These are phyloP conservation scores for Timema podura DNA, from an alignment of 2,888 invertebrate species.

Conservation along the genomic window DNA sequence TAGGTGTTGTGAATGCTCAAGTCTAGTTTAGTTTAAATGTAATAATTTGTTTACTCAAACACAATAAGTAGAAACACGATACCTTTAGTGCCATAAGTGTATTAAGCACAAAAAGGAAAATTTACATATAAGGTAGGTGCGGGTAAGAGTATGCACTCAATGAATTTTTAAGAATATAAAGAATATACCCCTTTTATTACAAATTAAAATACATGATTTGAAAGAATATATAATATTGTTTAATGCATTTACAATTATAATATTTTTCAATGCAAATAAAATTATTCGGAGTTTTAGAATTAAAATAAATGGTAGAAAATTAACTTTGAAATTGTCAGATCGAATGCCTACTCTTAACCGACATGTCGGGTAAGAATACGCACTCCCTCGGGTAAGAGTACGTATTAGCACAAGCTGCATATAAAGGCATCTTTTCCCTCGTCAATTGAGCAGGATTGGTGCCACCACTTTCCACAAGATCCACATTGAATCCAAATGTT, in stretches of 20 bases:
- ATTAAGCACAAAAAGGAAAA: too few relatives aligned
- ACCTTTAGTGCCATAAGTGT: too few relatives aligned
- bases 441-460: too few relatives aligned
- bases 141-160: conserved; percentile 10
- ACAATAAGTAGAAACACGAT: too few relatives aligned
- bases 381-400: neutral
- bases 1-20: too few relatives aligned
- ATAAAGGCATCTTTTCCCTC: too few relatives aligned
- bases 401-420: too few relatives aligned
- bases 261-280: neutral
- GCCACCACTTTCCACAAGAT: neutral
- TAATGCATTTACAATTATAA: too few relatives aligned
- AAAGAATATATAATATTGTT: neutral
- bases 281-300: neutral
- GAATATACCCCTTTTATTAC: neutral
- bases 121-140: neutral
- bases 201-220: neutral
- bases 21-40: too few relatives aligned
- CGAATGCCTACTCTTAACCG: conserved; percentile 7
- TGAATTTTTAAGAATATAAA: neutral
- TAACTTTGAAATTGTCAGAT: too few relatives aligned
- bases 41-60: too few relatives aligned
- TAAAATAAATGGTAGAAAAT: neutral
- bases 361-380: neutral
- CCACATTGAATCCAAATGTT: conserved; percentile 2